phyloP scores from a whole-genome alignment of 64 coral and sea anemone species.

The Montipora capricornis region DNA sequence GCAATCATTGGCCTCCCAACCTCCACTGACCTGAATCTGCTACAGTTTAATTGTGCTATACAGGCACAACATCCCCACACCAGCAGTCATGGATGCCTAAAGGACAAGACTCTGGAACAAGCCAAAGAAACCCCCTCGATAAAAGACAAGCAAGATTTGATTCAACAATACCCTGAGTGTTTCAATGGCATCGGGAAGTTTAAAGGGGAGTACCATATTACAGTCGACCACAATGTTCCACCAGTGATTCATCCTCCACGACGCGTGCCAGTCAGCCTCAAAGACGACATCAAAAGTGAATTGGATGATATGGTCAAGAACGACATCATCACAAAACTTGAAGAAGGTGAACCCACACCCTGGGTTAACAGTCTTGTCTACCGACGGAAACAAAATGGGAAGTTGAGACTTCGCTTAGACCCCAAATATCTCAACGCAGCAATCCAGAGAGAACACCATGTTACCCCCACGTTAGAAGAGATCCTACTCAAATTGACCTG shows the following conservation, averaged over 20 bases:
- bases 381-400: constrained; percentile 15
- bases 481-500: not conserved
- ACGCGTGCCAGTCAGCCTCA: too few species aligned
- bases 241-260: not conserved
- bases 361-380: constrained; percentile 60
- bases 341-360: not conserved
- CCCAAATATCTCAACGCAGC: not conserved
- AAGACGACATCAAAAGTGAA: not conserved
- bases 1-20: not conserved
- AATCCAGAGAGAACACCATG: not conserved
- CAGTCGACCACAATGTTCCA: constrained; percentile 10
- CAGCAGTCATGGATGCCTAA: not conserved
- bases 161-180: constrained; percentile 28
- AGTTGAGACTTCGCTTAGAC: constrained; percentile 15
- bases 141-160: constrained; percentile 9
- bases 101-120: not conserved
- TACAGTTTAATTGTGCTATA: constrained; percentile 14
- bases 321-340: constrained; percentile 13
- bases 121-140: not conserved
- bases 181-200: constrained; percentile 59
- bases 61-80: not conserved
- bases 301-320: constrained; percentile 24
- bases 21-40: not conserved
- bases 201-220: constrained; percentile 53
- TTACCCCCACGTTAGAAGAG: not conserved